Conservation (phyloP, 2,113 vertebrate species). For the Sylvilagus bachmani region DNA sequence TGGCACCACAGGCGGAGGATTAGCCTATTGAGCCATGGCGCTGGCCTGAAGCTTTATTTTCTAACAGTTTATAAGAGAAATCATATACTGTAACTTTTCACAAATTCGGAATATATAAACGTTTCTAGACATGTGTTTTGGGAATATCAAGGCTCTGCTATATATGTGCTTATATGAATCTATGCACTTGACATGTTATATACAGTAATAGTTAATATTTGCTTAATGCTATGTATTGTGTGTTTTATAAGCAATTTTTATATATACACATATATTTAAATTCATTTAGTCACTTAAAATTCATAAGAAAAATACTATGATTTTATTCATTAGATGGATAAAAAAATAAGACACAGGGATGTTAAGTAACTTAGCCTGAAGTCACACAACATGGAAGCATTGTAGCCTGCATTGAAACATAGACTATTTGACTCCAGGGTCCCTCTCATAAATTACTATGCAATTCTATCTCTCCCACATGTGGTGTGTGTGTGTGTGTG, state of each 20-base stretch:
- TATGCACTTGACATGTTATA: conserved; percentile 9
- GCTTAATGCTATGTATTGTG: not conserved
- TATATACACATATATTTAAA: not conserved
- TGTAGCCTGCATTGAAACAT: not conserved
- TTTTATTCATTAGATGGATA: not conserved
- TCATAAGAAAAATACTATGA: not conserved
- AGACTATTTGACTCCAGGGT: not conserved
- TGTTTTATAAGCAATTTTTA: not conserved
- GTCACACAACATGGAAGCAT: not conserved
- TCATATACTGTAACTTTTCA: not conserved
- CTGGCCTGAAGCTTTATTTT: not conserved
- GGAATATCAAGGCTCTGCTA: not conserved
- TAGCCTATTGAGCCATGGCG: no score
- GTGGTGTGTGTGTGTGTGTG: not conserved
- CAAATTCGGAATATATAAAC: not conserved
- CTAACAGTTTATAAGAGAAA: not conserved
- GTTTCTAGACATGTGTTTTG: not conserved
- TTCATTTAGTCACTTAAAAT: conserved; percentile 5
- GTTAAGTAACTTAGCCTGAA: not conserved
- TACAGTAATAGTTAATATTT: not conserved
- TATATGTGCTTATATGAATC: not conserved
- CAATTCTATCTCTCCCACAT: not conserved
- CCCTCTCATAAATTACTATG: not conserved
- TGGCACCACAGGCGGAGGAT: no score
- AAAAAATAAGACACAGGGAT: not conserved